Percentiles rank a stretch among this genome's conserved stretches.
Conservation (phyloP, 2,888 invertebrate genomes). For the Trichopria drosophilae region DNA sequence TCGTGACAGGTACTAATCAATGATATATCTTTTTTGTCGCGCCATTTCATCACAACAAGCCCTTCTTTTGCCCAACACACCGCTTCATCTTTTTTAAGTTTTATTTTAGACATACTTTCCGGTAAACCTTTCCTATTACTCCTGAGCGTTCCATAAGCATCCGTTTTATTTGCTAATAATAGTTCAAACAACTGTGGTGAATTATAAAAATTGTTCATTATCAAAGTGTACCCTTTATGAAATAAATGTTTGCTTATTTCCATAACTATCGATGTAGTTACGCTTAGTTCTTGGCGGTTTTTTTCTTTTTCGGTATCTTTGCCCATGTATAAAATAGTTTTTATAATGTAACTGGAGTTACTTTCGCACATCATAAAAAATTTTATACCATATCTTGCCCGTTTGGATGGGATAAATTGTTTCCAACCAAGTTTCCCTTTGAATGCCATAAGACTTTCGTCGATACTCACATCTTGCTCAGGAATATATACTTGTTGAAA, state of each 20-base stretch:
- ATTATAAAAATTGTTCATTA: conserved; percentile 16
- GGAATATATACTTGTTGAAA: conserved; percentile 6
- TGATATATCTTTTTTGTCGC: conserved; percentile 10
- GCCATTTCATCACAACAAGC: conserved; percentile 14
- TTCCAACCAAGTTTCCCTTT: conserved; percentile 1
- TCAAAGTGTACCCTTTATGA: conserved; percentile 7
- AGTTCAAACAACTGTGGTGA: conserved; percentile 9
- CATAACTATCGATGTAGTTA: conserved; percentile 6
- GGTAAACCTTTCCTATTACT: conserved; percentile 8
- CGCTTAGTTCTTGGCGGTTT: not conserved
- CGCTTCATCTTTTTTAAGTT: conserved; percentile 11
- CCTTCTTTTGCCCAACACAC: conserved; percentile 7
- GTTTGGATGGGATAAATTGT: conserved; percentile 13
- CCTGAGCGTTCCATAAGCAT: conserved; percentile 13
- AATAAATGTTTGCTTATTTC: conserved; percentile 3
- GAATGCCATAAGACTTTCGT: conserved; percentile 12
- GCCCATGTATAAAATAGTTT: conserved; percentile 14
- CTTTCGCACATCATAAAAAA: conserved; percentile 13
- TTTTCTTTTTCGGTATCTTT: conserved; percentile 11
- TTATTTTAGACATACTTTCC: not conserved
- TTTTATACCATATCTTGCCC: conserved; percentile 3
- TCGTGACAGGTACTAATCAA: conserved; percentile 12
- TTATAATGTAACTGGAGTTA: conserved; percentile 7
- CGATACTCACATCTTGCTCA: not conserved
- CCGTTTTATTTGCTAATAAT: not conserved